A percentile compares a stretch with the other conserved stretches of the same genome.
These are phyloP conservation scores for Apis florea DNA, from an alignment of 1,140 invertebrate genomes.

Conservation along the genomic window DNA sequence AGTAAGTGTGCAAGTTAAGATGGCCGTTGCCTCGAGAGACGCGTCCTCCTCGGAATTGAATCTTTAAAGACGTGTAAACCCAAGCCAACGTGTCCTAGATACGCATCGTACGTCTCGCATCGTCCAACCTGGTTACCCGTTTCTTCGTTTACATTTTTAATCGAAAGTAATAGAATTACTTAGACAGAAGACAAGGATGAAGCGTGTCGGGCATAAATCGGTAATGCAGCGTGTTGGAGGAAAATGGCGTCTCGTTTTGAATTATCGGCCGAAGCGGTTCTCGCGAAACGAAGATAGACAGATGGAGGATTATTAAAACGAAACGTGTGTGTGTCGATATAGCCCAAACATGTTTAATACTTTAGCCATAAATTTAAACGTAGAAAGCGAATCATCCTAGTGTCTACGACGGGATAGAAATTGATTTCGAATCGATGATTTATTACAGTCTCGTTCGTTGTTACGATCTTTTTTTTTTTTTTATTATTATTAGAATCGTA, in stretches of 20 bases:
- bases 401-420: no score
- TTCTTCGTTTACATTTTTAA: neutral
- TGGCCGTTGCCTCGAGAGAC: neutral
- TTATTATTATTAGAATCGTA: neutral
- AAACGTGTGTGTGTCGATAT: no score
- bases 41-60: slow-evolving; percentile 22
- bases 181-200: no score
- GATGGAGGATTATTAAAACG: no score
- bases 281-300: no score
- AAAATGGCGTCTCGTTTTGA: neutral
- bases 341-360: no score
- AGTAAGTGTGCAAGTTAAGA: neutral
- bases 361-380: no score
- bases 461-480: neutral
- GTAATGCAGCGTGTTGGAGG: neutral
- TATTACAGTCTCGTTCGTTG: neutral
- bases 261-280: neutral
- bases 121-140: neutral
- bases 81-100: slow-evolving; percentile 11
- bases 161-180: neutral
- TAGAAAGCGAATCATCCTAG: no score
- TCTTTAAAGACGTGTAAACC: slow-evolving; percentile 19
- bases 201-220: no score
- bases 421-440: no score
- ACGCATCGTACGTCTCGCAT: neutral